These are phyloP conservation scores for Mormyrops boulengeri DNA, from an alignment of 2,797 vertebrate genomes.

Conservation along the genomic window DNA sequence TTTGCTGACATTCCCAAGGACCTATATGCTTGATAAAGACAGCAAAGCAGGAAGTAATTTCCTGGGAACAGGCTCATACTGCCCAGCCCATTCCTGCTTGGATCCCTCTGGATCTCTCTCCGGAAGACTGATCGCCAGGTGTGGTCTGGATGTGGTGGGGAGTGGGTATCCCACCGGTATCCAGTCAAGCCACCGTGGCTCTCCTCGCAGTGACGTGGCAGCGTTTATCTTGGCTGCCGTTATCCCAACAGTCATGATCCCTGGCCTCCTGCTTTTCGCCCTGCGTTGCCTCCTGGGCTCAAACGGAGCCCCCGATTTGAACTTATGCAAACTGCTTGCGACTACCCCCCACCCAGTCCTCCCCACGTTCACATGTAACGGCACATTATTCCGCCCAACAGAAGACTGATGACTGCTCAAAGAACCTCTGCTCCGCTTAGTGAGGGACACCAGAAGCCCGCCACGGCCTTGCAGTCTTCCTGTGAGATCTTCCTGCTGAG, in stretches of 20 bases:
- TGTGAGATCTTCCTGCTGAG: background rate
- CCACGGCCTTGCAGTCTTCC: background rate
- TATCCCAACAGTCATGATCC: background rate
- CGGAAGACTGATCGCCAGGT: slow-evolving; percentile 1
- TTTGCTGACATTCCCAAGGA: background rate
- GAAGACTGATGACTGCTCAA: background rate
- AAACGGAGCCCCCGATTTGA: background rate
- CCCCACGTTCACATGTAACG: background rate
- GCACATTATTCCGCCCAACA: background rate
- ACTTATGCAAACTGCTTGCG: background rate
- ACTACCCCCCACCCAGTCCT: background rate
- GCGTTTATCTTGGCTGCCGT: background rate
- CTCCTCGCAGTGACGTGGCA: background rate
- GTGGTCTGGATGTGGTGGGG: background rate
- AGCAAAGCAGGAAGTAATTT: background rate
- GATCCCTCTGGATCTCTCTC: background rate
- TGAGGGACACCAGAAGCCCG: background rate
- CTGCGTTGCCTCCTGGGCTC: background rate
- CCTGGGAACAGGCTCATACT: background rate
- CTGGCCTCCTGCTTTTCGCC: background rate
- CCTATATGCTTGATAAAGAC: background rate
- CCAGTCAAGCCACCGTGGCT: background rate
- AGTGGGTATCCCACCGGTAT: background rate
- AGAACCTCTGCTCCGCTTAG: background rate
- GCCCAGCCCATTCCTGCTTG: background rate